These are phyloP conservation scores for Caenorhabditis virilis DNA, from an alignment of 2,888 invertebrate genomes.

Conservation along the genomic window DNA sequence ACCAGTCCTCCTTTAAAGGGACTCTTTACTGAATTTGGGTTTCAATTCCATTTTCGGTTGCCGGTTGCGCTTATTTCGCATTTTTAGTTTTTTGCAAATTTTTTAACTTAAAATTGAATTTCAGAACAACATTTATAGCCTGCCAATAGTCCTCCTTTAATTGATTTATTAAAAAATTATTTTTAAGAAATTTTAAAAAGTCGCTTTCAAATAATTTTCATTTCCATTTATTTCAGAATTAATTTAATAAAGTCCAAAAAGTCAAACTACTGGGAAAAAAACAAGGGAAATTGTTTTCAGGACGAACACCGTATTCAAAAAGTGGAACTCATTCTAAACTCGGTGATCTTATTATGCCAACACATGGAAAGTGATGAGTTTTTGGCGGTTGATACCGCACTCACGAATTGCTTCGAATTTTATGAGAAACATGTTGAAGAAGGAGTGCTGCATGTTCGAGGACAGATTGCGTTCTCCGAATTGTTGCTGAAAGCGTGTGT, in stretches of 20 bases:
- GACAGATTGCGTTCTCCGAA: conserved; percentile 20
- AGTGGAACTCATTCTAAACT: conserved; percentile 20
- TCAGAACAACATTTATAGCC: too few relatives aligned
- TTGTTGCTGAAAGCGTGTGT: conserved; percentile 18
- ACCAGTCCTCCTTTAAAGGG: too few relatives aligned
- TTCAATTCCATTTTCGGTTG: too few relatives aligned
- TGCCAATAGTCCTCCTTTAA: too few relatives aligned
- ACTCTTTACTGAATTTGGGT: too few relatives aligned
- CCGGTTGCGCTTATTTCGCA: too few relatives aligned
- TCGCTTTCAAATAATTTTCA: background rate
- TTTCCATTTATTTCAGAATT: background rate
- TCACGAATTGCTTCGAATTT: conserved; percentile 25
- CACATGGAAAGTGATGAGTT: conserved; percentile 19
- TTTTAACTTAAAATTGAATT: too few relatives aligned
- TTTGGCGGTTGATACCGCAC: conserved; percentile 16
- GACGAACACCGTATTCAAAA: conserved; percentile 20
- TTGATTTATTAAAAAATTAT: too few relatives aligned
- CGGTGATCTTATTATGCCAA: conserved; percentile 9
- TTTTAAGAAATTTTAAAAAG: too few relatives aligned
- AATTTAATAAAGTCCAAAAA: background rate
- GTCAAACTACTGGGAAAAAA: background rate
- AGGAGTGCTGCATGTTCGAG: conserved; percentile 15
- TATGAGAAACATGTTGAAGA: conserved; percentile 34
- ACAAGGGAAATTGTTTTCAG: conserved; percentile 2
- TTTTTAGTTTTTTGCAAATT: too few relatives aligned